These are phyloP conservation scores for Notolepis coatsorum DNA, from an alignment of 2,797 vertebrate species.

Conservation along the genomic window DNA sequence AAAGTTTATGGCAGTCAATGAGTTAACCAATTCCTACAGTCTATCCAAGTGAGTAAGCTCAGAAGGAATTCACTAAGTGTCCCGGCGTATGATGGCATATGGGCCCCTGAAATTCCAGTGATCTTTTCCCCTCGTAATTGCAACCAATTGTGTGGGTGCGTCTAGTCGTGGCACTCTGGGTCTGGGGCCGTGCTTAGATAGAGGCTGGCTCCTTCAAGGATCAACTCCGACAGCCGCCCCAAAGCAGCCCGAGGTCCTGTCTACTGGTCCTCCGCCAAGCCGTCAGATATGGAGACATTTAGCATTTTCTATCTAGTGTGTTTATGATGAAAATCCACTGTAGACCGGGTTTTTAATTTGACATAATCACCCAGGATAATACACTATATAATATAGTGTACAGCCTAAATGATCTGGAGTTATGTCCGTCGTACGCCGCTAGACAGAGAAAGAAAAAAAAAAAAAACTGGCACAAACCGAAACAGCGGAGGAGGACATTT, in stretches of 20 bases:
- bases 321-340: slow-evolving; percentile 30
- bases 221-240: slow-evolving; percentile 70
- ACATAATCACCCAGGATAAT: neutral
- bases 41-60: slow-evolving; percentile 23
- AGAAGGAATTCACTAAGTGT: slow-evolving; percentile 35
- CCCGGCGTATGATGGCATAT: slow-evolving; percentile 33
- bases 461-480: neutral
- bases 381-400: neutral
- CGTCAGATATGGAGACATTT: slow-evolving; percentile 27
- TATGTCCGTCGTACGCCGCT: neutral
- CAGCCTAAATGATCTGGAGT: slow-evolving; percentile 11
- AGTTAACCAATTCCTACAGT: slow-evolving; percentile 39
- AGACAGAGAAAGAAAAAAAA: too few relatives aligned
- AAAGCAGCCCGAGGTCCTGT: slow-evolving; percentile 72
- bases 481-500: neutral
- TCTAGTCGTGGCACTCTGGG: slow-evolving; percentile 57
- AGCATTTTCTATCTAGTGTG: slow-evolving; percentile 29
- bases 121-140: slow-evolving; percentile 27
- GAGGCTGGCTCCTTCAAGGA: slow-evolving; percentile 74
- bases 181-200: slow-evolving; percentile 56
- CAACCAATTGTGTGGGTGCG: slow-evolving; percentile 63
- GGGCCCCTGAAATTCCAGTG: slow-evolving; percentile 31
- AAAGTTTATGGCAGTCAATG: too few relatives aligned
- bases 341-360: slow-evolving; percentile 15
- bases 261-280: slow-evolving; percentile 40